Evolutionary conservation across 2,888 invertebrate species (phyloP), one percentile per base, ranked within the genome.

Genomic region (Apomyelois bistriatella): DNA sequence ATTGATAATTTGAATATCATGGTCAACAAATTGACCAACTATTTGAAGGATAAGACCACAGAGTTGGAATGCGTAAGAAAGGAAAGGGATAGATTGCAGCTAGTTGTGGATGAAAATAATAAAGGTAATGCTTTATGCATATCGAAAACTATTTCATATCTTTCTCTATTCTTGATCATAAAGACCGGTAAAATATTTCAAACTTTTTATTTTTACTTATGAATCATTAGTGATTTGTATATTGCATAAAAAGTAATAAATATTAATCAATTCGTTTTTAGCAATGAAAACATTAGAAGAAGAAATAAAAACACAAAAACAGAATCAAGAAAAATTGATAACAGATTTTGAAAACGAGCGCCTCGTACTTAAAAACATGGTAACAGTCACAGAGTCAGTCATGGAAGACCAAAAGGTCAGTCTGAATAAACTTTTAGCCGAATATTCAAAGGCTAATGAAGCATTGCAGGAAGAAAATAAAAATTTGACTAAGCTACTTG

Each of bases 291-390:
- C 63, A 0, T 63, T 84, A 53, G 75, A 81, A 70, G 75, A 79
- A 2, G 71, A 75, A 58, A 56, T 80, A 1, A 79, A 72, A 61
- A 52, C 52, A 13, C 70, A 75, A 49, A 77, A 74, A 57, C 68
- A 66, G 55, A 78, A 72, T 13, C 71, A 77, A 57, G 76, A 79
- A 42, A 82, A 76, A 66, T 43, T 81, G 0, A 68, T 77, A 1
- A 68, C 54, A 5, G 84, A 84, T 54, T 84, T 82, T 53, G 82
- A 84, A 56, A 77, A 82, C 0, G 83, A 84, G 57, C 70, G 79
- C 28, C 72, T 72, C 37, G 72, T 82, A 10, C 69, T 82, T 32
- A 78, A 79, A 56, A 83, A 82, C 53, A 82, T 83, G 82, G 72
- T 83, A 4, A 72, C 81, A 2, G 80, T 82, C 0, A 82, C 82